phyloP scores from a whole-genome alignment of 1,140 invertebrate species.

The Panagrolaimus sp. region DNA sequence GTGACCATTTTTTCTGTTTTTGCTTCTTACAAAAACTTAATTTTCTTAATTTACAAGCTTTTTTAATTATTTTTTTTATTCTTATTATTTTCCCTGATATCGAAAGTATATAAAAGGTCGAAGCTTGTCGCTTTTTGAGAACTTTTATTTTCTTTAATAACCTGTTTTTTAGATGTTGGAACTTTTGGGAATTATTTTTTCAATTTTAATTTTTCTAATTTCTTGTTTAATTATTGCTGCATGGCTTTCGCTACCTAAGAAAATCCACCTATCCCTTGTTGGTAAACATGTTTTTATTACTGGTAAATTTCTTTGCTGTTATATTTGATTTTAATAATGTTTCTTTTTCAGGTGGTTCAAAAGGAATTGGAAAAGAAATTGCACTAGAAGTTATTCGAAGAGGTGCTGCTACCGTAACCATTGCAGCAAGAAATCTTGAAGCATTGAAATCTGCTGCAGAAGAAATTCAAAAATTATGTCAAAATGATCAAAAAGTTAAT shows the following conservation, averaged over 20 bases:
- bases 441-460: constrained; percentile 25
- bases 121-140: too few relatives aligned
- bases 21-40: too few relatives aligned
- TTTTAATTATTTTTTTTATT: too few relatives aligned
- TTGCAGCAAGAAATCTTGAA: constrained; percentile 73
- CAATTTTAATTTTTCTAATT: too few relatives aligned
- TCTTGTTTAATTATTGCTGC: not conserved
- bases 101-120: too few relatives aligned
- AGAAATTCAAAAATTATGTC: constrained; percentile 23
- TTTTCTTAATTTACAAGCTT: too few relatives aligned
- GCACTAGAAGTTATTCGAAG: constrained; percentile 70
- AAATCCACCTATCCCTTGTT: constrained; percentile 24
- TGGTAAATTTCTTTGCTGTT: constrained; percentile 21
- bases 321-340: not conserved
- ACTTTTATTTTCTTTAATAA: too few relatives aligned
- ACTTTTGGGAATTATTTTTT: too few relatives aligned
- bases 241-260: constrained; percentile 20
- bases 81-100: too few relatives aligned
- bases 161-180: too few relatives aligned
- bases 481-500: constrained; percentile 28
- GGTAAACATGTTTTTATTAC: constrained; percentile 46
- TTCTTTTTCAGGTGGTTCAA: constrained; percentile 72
- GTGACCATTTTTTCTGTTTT: too few relatives aligned
- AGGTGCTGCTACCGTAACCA: constrained; percentile 76
- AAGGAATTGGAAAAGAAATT: constrained; percentile 81